These are phyloP conservation scores for Setipinna tenuifilis DNA, from an alignment of 2,797 vertebrate species.

Conservation along the genomic window DNA sequence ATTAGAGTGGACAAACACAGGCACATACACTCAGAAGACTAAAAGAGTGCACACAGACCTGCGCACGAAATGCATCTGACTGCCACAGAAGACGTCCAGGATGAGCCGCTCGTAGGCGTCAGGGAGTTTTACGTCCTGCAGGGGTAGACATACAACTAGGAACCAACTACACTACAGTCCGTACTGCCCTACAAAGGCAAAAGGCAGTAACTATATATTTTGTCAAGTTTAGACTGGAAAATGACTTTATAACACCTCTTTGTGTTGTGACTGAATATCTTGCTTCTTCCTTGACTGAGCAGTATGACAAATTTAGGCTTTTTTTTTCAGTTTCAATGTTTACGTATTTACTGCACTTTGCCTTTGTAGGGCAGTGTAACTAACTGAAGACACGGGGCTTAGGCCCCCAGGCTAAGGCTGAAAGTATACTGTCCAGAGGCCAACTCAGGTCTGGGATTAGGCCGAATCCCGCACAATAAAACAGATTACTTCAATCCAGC, in stretches of 20 bases:
- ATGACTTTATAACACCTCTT: no score
- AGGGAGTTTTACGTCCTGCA: slow-evolving; percentile 83
- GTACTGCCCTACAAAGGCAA: background rate
- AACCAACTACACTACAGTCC: background rate
- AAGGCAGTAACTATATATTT: no score
- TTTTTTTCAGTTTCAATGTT: no score
- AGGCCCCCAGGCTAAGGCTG: background rate
- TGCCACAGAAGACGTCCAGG: slow-evolving; percentile 88
- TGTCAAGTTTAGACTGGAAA: no score
- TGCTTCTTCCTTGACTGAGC: no score
- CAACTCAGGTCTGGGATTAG: no score
- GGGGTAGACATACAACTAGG: background rate
- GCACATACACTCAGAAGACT: background rate
- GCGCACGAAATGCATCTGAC: slow-evolving; percentile 90
- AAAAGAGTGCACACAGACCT: slow-evolving; percentile 69
- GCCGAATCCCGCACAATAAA: no score
- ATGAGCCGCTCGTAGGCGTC: slow-evolving; percentile 89
- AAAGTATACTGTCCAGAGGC: background rate
- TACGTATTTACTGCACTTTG: no score
- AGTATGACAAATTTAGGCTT: no score
- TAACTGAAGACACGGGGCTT: background rate
- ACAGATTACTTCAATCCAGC: background rate
- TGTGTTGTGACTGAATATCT: no score
- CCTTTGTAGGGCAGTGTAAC: no score
- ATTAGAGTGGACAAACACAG: background rate